These are phyloP conservation scores for Sigmodon hispidus DNA, from an alignment of 2,113 vertebrate genomes.

Conservation along the genomic window DNA sequence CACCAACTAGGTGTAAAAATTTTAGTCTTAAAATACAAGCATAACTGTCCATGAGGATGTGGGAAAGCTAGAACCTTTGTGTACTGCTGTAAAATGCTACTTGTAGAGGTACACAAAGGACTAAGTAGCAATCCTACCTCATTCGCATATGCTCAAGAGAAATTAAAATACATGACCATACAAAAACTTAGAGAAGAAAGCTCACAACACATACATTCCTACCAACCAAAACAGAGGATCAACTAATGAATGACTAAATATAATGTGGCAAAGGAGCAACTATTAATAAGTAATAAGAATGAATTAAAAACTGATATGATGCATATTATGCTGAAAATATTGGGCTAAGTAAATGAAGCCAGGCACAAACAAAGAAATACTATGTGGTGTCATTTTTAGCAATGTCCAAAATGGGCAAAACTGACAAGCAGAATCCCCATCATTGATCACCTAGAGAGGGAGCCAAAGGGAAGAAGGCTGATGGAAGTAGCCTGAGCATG, in stretches of 20 bases:
- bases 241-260: conserved; percentile 4
- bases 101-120: background rate
- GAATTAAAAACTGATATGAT: background rate
- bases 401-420: conserved; percentile 21
- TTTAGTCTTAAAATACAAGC: conserved; percentile 32
- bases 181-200: conserved; percentile 42
- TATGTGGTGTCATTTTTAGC: background rate
- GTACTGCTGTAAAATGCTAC: background rate
- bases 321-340: conserved; percentile 12
- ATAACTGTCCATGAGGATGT: background rate
- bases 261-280: background rate
- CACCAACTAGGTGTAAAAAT: background rate
- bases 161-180: background rate
- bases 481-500: background rate
- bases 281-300: conserved; percentile 50
- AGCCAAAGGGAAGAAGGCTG: fast-evolving
- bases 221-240: conserved; percentile 1
- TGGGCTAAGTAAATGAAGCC: background rate
- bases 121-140: background rate
- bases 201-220: conserved; percentile 9
- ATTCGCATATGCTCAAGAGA: background rate
- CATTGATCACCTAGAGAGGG: background rate
- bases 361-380: conserved; percentile 18
- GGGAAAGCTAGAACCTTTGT: background rate
- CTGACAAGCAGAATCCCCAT: background rate